phyloP scores from a whole-genome alignment of 2,888 invertebrate genomes.

The Drosophila heteroneura region DNA sequence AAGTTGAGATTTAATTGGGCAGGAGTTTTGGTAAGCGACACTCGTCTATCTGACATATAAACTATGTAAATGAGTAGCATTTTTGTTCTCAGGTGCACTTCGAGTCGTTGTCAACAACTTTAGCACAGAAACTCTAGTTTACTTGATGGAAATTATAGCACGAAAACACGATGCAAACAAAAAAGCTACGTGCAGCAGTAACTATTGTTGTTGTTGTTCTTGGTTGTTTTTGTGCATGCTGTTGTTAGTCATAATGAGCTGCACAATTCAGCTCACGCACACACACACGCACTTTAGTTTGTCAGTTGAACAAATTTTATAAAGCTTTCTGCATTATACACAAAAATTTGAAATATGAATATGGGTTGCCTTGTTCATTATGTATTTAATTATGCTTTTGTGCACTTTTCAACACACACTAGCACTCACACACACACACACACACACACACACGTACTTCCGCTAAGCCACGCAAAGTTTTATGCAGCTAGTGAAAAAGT shows the following conservation, averaged over 20 bases:
- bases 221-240: not conserved
- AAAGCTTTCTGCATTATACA: constrained; percentile 49
- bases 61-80: constrained; percentile 13
- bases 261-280: constrained; percentile 8
- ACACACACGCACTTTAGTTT: constrained; percentile 12
- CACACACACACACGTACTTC: not conserved
- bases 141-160: constrained; percentile 36
- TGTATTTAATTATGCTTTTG: constrained; percentile 80
- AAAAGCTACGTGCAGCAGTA: constrained; percentile 3
- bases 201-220: constrained; percentile 15
- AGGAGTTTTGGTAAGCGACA: constrained; percentile 19
- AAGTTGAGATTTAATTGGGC: constrained; percentile 7
- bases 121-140: constrained; percentile 2
- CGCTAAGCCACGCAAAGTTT: constrained; percentile 62
- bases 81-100: constrained; percentile 15
- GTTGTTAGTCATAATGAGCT: constrained; percentile 51
- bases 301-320: constrained; percentile 64
- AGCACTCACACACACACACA: constrained; percentile 16
- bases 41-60: not conserved
- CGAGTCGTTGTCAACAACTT: constrained; percentile 15
- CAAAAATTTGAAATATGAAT: constrained; percentile 57
- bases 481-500: constrained; percentile 54
- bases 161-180: constrained; percentile 32
- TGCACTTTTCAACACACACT: constrained; percentile 62
- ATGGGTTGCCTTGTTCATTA: constrained; percentile 77